These are phyloP conservation scores for Passer montanus DNA, from an alignment of 2,113 vertebrate species.

Conservation along the genomic window DNA sequence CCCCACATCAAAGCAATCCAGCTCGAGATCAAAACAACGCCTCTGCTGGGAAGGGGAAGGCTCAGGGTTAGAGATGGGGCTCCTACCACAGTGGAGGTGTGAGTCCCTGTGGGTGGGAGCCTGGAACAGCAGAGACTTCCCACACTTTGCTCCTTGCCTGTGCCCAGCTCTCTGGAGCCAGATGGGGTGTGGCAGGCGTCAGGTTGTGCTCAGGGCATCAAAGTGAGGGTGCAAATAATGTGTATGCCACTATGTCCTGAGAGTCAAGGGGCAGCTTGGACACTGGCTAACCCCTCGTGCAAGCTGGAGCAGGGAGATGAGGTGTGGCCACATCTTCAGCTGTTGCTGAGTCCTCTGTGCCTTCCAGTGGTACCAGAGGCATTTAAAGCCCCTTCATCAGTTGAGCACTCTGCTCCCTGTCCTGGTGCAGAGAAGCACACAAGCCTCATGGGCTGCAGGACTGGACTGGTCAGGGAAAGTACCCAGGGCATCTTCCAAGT, in stretches of 20 bases:
- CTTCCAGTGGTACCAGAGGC: not conserved
- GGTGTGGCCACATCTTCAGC: slow-evolving; percentile 29
- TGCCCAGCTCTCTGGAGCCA: not conserved
- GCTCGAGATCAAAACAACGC: not conserved
- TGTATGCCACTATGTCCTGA: not conserved
- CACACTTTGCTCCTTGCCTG: not conserved
- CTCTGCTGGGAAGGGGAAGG: not conserved
- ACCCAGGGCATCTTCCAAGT: not conserved
- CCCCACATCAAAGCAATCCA: slow-evolving; percentile 42
- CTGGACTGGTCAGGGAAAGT: not conserved
- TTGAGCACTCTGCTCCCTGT: accelerated
- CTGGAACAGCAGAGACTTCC: not conserved
- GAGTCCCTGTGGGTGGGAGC: not conserved
- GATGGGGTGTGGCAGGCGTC: not conserved
- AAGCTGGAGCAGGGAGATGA: not conserved
- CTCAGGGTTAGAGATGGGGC: not conserved
- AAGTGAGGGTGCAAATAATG: not conserved
- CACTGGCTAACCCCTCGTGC: not conserved
- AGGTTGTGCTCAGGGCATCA: not conserved
- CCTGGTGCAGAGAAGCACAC: not conserved
- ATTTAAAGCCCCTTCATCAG: not conserved
- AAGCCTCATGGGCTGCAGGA: not conserved
- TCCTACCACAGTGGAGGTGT: not conserved
- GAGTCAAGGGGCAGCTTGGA: not conserved
- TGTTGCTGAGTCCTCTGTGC: not conserved